These are phyloP conservation scores for Yoshiicerus persimilis DNA, from an alignment of 1,140 invertebrate genomes.

Conservation along the genomic window DNA sequence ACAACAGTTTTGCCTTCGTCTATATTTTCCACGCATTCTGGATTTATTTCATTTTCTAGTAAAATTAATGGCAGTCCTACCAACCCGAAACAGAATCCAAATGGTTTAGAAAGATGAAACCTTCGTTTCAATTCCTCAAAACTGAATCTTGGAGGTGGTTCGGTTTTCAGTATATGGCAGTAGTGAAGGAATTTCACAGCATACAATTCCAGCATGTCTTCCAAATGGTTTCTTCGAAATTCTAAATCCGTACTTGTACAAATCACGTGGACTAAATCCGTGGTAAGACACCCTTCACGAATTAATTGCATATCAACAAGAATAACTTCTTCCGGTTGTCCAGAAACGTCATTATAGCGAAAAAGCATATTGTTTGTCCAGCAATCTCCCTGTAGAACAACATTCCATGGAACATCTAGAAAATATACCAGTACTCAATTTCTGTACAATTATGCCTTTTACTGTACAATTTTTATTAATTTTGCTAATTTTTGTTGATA, in stretches of 20 bases:
- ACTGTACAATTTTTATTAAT: too few relatives aligned
- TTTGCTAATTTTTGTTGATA: too few relatives aligned
- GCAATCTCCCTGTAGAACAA: conserved; percentile 51
- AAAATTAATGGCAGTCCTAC: neutral
- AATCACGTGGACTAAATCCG: conserved; percentile 37
- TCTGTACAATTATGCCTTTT: too few relatives aligned
- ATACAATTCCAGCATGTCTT: too few relatives aligned
- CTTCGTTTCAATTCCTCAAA: conserved; percentile 6
- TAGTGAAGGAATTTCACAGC: neutral
- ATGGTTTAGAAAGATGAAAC: neutral
- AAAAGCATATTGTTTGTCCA: too few relatives aligned
- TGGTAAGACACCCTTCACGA: too few relatives aligned
- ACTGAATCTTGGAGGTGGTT: neutral
- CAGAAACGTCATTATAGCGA: neutral
- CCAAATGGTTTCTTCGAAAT: conserved; percentile 20
- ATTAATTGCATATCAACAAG: conserved; percentile 45
- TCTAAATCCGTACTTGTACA: conserved; percentile 28
- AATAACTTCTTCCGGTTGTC: neutral
- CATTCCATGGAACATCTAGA: conserved; percentile 52
- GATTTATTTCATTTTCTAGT: too few relatives aligned
- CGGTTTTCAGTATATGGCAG: neutral
- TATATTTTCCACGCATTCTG: too few relatives aligned
- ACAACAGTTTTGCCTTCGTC: too few relatives aligned
- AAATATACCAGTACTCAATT: neutral
- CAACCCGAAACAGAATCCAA: neutral